Percentiles rank a stretch among this genome's conserved stretches.
These are phyloP conservation scores for Prionchulus punctatus DNA, from an alignment of 2,888 invertebrate species.

Conservation along the genomic window DNA sequence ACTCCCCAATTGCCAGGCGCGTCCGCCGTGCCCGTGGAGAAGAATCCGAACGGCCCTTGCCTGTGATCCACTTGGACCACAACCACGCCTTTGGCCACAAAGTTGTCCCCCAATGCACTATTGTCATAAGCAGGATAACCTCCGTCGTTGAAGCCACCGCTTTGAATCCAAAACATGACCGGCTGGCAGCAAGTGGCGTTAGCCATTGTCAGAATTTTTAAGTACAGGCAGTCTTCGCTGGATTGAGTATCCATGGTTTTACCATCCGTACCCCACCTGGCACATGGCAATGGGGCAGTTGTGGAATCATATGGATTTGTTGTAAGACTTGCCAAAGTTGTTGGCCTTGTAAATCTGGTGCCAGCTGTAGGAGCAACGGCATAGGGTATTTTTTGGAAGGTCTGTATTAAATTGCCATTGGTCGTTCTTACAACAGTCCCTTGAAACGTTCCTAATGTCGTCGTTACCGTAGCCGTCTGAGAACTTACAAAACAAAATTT, in stretches of 20 bases:
- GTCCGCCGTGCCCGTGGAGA: background rate
- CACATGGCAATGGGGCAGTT: background rate
- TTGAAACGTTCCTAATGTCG: too few relatives aligned
- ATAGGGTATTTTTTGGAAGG: too few relatives aligned
- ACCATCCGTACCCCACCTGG: background rate
- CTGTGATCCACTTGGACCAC: background rate
- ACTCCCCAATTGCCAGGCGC: background rate
- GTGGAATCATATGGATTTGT: background rate
- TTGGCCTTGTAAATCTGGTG: too few relatives aligned
- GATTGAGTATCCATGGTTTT: background rate
- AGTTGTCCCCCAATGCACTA: background rate
- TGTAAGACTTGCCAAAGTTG: too few relatives aligned
- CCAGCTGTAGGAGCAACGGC: too few relatives aligned
- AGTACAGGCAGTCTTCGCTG: background rate
- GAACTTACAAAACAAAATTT: too few relatives aligned
- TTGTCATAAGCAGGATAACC: too few relatives aligned
- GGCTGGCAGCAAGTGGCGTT: background rate
- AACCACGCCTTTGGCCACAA: background rate
- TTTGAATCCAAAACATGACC: background rate
- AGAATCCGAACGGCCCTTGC: constrained; percentile 1
- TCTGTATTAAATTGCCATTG: too few relatives aligned
- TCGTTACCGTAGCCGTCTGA: too few relatives aligned
- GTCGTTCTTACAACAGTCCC: too few relatives aligned
- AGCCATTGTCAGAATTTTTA: background rate
- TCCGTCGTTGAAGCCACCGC: background rate